Base-by-base conservation (phyloP, 64 coral and sea anemone genomes). In the Pocillopora verrucosa region DNA sequence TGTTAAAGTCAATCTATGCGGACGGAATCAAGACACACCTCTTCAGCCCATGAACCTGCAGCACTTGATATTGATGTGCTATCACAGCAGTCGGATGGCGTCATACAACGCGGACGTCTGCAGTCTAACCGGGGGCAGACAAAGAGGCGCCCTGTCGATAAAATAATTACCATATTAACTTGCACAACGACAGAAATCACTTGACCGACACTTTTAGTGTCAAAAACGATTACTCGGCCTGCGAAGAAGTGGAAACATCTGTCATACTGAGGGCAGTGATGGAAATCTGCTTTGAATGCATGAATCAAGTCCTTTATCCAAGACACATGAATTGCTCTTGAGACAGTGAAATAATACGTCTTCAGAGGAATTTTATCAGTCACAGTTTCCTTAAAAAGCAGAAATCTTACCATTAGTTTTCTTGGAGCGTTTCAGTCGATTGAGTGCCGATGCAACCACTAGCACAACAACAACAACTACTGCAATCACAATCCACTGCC, bases 91-190 rank as follows among this genome's bases (percentile, higher is more conserved):
- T 85, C 19, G 0, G 61, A 68, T 56, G 82, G 57, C 5, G 20
- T 16, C 15, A 22, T 63, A 85, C 82, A 85, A 45, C 82, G 64
- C 51, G 82, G 63, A 14, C 64, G 38, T 83, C 61, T 63, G 80
- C 13, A 20, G 17, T 17, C 30, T 9, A 61, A 9, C 19, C 10
- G 58, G 13, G 19, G 65, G 24, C 79, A 68, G 30, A 36, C 10
- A 16, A 69, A 84, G 16, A 45, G 67, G 12, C 36, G 11, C 11
- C 62, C 80, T 84, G 80, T 41, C 24, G 30, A 0, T 20, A 17
- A 38, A 20, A 68, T 13, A 51, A 51, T 51, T 3, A 51, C 36
- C 16, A 19, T 0, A 41, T 34, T 2, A 11, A 36, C 51, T 65
- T 67, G 45, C 15, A 19, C 5, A 7, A 77, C 3, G 30, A 73